A percentile compares a stretch with the other conserved stretches of the same genome.
Conservation (phyloP, 1,140 invertebrate species). For the Penaeus indicus region DNA sequence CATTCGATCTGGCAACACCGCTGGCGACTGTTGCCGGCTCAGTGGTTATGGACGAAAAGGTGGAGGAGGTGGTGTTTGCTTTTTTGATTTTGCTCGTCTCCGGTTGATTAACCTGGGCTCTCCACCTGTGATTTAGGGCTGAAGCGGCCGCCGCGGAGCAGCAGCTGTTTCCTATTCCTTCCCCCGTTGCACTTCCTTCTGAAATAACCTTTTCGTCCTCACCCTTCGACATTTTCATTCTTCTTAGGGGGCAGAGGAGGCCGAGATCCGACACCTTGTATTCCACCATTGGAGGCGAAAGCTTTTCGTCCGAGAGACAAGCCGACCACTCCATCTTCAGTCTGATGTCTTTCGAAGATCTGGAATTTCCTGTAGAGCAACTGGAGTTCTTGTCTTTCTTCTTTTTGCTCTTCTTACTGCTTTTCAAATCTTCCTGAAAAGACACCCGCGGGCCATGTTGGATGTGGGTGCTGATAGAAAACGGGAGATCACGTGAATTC, state of each 20-base stretch:
- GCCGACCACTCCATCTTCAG: constrained; percentile 54
- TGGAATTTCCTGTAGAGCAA: constrained; percentile 22
- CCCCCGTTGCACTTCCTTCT: background rate
- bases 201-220: background rate
- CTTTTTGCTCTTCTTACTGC: too few species aligned
- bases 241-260: constrained; percentile 40
- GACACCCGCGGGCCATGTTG: constrained; percentile 51
- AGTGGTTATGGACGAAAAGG: constrained; percentile 24
- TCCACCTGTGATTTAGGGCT: constrained; percentile 27
- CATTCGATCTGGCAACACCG: constrained; percentile 29
- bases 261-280: constrained; percentile 51
- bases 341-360: constrained; percentile 53
- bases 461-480: constrained; percentile 54
- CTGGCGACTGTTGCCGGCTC: background rate
- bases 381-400: constrained; percentile 20
- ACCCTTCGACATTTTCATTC: background rate
- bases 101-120: background rate
- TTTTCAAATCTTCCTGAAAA: constrained; percentile 24
- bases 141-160: constrained; percentile 2
- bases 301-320: constrained; percentile 40
- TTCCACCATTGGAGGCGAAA: constrained; percentile 52
- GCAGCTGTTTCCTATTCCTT: background rate
- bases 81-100: constrained; percentile 30
- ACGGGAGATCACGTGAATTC: constrained; percentile 48
- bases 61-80: constrained; percentile 1